Percentiles rank a stretch among this genome's conserved stretches.
Conservation (phyloP, 2,888 invertebrate species). For the Agrilus biguttatus region DNA sequence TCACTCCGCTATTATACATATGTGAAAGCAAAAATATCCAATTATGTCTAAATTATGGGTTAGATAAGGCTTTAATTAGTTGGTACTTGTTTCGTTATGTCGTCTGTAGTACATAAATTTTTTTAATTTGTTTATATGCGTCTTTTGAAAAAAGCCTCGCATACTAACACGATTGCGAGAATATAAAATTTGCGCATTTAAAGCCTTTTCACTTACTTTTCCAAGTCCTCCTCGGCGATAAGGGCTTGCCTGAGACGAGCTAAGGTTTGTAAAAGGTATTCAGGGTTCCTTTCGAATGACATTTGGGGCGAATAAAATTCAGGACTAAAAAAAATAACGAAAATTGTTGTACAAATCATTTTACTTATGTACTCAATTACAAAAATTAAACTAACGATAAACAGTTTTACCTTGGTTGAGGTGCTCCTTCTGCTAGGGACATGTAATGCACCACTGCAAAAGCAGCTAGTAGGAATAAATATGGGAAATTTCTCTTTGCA, state of each 20-base stretch:
- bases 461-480: too few relatives aligned
- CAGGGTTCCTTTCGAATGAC: slow-evolving; percentile 58
- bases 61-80: too few relatives aligned
- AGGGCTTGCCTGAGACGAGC: slow-evolving; percentile 62
- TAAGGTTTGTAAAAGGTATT: slow-evolving; percentile 63
- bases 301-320: slow-evolving; percentile 23
- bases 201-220: slow-evolving; percentile 45
- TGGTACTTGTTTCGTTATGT: too few relatives aligned
- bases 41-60: too few relatives aligned
- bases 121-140: too few relatives aligned
- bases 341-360: background rate
- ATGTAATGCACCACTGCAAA: too few relatives aligned
- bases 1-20: too few relatives aligned
- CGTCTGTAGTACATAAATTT: too few relatives aligned
- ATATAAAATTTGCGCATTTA: slow-evolving; percentile 2
- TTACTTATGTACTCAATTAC: too few relatives aligned
- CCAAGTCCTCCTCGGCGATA: slow-evolving; percentile 63
- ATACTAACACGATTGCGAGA: slow-evolving; percentile 2
- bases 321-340: slow-evolving; percentile 14
- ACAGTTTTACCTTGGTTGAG: background rate
- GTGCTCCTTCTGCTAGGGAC: too few relatives aligned
- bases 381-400: slow-evolving; percentile 1
- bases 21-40: too few relatives aligned
- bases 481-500: too few relatives aligned
- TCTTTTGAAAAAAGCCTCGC: background rate